phyloP scores from a whole-genome alignment of 2,113 vertebrate species.

The Stomatorhinus ivindoensis region DNA sequence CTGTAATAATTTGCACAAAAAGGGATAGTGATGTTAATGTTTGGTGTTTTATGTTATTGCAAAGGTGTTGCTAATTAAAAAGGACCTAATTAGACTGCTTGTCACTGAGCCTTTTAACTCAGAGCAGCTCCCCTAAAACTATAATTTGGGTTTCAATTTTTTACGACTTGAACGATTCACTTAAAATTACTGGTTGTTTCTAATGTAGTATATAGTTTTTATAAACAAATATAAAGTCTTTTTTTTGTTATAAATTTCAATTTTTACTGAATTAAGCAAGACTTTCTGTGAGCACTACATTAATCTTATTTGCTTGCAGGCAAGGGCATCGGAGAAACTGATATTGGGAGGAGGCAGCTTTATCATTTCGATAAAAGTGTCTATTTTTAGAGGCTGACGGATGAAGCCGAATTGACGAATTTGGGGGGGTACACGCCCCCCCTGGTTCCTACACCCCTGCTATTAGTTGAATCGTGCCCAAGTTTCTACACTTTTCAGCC shows the following conservation, averaged over 20 bases:
- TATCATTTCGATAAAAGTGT: too few species aligned
- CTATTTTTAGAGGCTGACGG: too few species aligned
- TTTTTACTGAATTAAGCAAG: not conserved
- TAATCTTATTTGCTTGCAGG: not conserved
- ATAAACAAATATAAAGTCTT: not conserved
- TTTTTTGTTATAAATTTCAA: not conserved
- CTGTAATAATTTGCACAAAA: not conserved
- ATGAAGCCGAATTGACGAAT: too few species aligned
- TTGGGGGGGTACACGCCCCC: not conserved
- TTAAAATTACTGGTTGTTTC: not conserved
- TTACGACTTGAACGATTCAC: not conserved
- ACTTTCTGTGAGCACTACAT: not conserved
- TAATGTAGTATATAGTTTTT: not conserved
- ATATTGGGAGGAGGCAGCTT: not conserved
- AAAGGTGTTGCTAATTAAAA: not conserved
- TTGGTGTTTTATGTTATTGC: not conserved
- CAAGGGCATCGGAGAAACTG: not conserved
- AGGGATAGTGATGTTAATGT: not conserved
- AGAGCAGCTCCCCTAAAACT: not conserved
- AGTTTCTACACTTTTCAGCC: too few species aligned
- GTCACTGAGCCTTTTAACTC: not conserved
- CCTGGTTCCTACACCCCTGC: not conserved
- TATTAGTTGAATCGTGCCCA: not conserved
- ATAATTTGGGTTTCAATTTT: not conserved
- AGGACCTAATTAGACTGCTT: not conserved